phyloP scores from a whole-genome alignment of 1,140 invertebrate species.

The Melanaphis sacchari region DNA sequence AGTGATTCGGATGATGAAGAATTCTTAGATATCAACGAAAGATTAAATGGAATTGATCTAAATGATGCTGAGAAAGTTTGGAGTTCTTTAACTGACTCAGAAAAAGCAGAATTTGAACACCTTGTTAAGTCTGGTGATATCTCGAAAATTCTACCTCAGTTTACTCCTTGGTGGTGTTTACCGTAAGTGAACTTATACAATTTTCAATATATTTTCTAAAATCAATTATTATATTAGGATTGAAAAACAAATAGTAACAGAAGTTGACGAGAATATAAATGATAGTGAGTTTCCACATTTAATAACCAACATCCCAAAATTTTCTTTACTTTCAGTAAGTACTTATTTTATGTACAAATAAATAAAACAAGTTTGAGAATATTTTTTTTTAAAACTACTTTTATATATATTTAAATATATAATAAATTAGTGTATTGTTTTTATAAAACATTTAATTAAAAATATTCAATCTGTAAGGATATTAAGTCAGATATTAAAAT shows the following conservation, averaged over 20 bases:
- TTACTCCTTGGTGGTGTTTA: slow-evolving; percentile 76
- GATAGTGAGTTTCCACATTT: slow-evolving; percentile 42
- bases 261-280: slow-evolving; percentile 15
- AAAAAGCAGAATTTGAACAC: slow-evolving; percentile 76
- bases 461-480: too few relatives aligned
- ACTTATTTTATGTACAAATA: background rate
- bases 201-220: slow-evolving; percentile 15
- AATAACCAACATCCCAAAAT: slow-evolving; percentile 37
- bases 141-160: slow-evolving; percentile 71
- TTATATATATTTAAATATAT: background rate
- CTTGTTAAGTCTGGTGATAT: slow-evolving; percentile 70
- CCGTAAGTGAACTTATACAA: slow-evolving; percentile 19
- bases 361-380: background rate
- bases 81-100: slow-evolving; percentile 71
- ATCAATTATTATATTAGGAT: slow-evolving; percentile 29
- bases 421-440: too few relatives aligned
- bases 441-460: too few relatives aligned
- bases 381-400: background rate
- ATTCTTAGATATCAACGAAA: slow-evolving; percentile 67
- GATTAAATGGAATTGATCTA: slow-evolving; percentile 73
- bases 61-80: slow-evolving; percentile 77
- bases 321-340: slow-evolving; percentile 58
- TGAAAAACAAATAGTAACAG: slow-evolving; percentile 38
- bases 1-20: slow-evolving; percentile 74
- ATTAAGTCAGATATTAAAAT: too few relatives aligned